These are phyloP conservation scores for Glomeris marginata DNA, from an alignment of 2,888 invertebrate species.

Conservation along the genomic window DNA sequence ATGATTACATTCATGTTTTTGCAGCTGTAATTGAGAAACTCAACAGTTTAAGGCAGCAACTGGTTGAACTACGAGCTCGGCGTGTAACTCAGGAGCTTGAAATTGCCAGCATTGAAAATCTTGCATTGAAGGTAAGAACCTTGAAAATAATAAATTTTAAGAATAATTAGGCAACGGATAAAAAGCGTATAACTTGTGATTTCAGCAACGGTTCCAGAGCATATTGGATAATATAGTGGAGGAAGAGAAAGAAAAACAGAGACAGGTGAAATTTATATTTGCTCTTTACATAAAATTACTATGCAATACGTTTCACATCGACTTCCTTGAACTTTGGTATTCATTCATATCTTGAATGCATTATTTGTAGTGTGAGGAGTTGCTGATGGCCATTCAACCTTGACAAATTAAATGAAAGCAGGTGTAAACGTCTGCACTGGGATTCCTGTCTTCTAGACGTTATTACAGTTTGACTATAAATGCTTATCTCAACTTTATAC, in stretches of 20 bases:
- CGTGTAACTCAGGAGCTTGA: slow-evolving; percentile 65
- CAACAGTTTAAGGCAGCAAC: slow-evolving; percentile 52
- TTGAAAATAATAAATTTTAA: slow-evolving; percentile 1
- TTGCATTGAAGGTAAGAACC: slow-evolving; percentile 39
- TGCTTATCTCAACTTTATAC: too few species aligned
- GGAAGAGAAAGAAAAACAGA: slow-evolving; percentile 44
- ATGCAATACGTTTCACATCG: neutral
- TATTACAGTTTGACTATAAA: too few species aligned
- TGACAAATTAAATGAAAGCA: too few species aligned
- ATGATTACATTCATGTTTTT: too few species aligned
- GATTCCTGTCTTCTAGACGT: too few species aligned
- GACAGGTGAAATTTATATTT: slow-evolving; percentile 13
- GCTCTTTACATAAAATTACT: neutral
- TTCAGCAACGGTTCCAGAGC: slow-evolving; percentile 61
- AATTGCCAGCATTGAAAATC: slow-evolving; percentile 69
- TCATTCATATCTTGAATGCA: too few species aligned
- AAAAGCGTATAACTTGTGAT: neutral
- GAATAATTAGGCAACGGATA: neutral
- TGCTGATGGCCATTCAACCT: too few species aligned
- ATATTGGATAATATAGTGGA: slow-evolving; percentile 56
- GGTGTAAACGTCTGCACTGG: too few species aligned
- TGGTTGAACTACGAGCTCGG: slow-evolving; percentile 56
- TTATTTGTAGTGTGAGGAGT: too few species aligned
- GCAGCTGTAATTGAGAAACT: slow-evolving; percentile 37
- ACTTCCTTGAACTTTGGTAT: too few species aligned